These are phyloP conservation scores for Tetragonula carbonaria DNA, from an alignment of 2,888 invertebrate genomes.

Conservation along the genomic window DNA sequence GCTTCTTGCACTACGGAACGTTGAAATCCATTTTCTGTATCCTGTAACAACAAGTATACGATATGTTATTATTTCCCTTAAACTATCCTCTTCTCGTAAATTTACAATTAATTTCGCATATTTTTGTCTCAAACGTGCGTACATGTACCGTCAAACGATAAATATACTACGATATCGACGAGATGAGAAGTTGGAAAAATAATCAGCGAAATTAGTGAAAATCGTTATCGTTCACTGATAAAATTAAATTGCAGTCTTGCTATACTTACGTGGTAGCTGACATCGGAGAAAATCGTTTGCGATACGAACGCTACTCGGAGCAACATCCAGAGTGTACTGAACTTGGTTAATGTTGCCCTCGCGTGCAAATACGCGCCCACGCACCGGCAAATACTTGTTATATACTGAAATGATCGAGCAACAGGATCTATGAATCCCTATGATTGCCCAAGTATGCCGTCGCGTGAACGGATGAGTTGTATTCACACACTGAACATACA, in stretches of 20 bases:
- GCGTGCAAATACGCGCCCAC: slow-evolving; percentile 64
- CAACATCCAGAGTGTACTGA: slow-evolving; percentile 46
- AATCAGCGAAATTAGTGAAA: neutral
- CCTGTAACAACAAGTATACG: neutral
- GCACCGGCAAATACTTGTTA: slow-evolving; percentile 39
- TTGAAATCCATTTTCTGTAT: neutral
- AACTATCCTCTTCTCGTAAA: neutral
- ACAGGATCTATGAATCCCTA: slow-evolving; percentile 34
- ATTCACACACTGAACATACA: neutral
- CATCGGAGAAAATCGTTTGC: neutral
- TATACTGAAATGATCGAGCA: slow-evolving; percentile 41
- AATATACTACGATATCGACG: neutral
- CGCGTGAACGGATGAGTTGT: slow-evolving; percentile 58
- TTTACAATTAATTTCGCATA: neutral
- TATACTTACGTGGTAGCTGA: neutral
- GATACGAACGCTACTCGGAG: slow-evolving; percentile 25
- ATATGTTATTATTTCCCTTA: neutral
- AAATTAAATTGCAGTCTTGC: neutral
- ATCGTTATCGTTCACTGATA: neutral
- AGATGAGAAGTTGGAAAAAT: neutral
- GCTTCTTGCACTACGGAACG: neutral
- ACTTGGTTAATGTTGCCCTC: slow-evolving; percentile 35
- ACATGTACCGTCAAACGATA: neutral
- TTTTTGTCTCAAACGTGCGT: neutral
- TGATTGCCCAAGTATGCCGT: slow-evolving; percentile 54